A percentile compares a stretch with the other conserved stretches of the same genome.
phyloP scores from a whole-genome alignment of 2,113 vertebrate species.

The Nymphicus hollandicus region DNA sequence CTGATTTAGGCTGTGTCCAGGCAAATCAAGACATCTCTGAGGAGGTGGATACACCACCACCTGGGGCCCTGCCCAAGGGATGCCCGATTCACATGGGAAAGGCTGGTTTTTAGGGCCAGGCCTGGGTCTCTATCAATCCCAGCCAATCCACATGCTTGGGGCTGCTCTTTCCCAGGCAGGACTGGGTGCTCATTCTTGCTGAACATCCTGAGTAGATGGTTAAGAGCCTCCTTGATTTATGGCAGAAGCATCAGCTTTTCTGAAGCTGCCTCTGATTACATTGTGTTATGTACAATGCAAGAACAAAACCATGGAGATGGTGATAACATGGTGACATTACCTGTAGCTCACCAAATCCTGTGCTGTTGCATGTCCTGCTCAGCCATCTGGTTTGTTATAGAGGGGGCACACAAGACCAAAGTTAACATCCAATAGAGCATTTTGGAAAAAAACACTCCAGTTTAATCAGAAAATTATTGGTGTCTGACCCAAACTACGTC shows the following conservation, averaged over 20 bases:
- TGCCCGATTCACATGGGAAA: fast-evolving
- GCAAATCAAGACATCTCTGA: fast-evolving
- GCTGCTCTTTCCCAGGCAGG: not conserved
- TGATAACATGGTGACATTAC: fast-evolving
- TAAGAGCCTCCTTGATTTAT: not conserved
- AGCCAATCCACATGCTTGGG: not conserved
- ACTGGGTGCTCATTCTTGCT: not conserved
- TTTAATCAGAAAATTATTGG: not conserved
- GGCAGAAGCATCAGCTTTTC: not conserved
- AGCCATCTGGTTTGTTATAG: not conserved
- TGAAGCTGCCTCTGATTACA: not conserved
- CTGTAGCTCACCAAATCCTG: not conserved
- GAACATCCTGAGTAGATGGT: not conserved
- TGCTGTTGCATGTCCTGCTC: not conserved
- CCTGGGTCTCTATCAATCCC: not conserved
- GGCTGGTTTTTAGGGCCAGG: not conserved
- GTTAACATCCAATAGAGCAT: not conserved
- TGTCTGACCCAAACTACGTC: not conserved
- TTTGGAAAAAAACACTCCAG: not conserved
- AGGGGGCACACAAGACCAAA: not conserved
- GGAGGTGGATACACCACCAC: not conserved
- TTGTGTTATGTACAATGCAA: fast-evolving
- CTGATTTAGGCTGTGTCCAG: fast-evolving
- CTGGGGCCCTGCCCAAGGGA: fast-evolving
- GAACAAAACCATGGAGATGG: fast-evolving